Evolutionary conservation across 2,113 vertebrate species (phyloP).

Genomic region (Otis tarda): DNA sequence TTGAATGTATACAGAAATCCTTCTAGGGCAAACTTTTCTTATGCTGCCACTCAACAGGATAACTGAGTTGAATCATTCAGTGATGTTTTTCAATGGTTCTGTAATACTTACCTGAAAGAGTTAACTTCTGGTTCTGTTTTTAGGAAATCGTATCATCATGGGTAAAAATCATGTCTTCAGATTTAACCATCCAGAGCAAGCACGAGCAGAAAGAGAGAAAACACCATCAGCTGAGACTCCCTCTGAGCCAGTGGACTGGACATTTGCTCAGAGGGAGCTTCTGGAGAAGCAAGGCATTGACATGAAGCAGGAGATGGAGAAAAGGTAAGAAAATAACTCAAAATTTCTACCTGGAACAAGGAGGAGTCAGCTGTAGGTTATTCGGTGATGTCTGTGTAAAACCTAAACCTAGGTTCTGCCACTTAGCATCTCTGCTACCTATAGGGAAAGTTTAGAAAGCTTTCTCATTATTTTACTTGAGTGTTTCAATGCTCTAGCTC

Average conservation of each 20-base stretch:
- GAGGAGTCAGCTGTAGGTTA: background rate
- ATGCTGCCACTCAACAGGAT: background rate
- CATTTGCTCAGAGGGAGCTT: slow-evolving; percentile 96
- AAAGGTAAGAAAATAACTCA: slow-evolving; percentile 79
- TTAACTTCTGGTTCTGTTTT: background rate
- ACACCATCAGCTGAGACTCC: slow-evolving; percentile 97
- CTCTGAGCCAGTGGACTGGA: slow-evolving; percentile 98
- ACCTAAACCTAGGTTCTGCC: background rate
- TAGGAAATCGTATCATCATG: slow-evolving; percentile 99
- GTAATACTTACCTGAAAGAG: background rate
- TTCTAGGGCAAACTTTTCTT: background rate
- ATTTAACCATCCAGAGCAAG: slow-evolving; percentile 98
- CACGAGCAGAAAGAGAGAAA: slow-evolving; percentile 95
- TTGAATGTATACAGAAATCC: background rate
- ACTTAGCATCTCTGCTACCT: background rate
- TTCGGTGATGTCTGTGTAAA: background rate
- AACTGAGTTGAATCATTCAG: background rate
- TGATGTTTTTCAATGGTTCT: background rate
- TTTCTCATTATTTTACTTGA: background rate
- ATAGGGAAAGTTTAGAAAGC: background rate
- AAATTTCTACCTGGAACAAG: background rate
- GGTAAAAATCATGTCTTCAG: slow-evolving; percentile 99
- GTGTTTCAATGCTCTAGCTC: background rate
- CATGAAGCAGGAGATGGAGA: slow-evolving; percentile 99
- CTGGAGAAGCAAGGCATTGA: slow-evolving; percentile 98